These are phyloP conservation scores for Nymphalis urticae DNA, from an alignment of 2,888 invertebrate genomes.

Conservation along the genomic window DNA sequence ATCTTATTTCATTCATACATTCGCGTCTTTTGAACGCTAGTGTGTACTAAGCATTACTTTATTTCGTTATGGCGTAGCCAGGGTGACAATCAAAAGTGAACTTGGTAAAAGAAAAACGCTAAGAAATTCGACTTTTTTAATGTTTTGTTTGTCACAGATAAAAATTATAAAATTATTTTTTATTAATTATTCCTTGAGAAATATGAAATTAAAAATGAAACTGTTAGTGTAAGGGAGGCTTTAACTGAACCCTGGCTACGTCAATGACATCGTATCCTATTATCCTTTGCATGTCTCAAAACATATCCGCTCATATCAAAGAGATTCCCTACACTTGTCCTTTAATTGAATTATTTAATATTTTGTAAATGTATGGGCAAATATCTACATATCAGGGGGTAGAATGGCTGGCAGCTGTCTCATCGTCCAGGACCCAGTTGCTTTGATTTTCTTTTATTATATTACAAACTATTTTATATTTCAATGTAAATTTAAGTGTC, in stretches of 20 bases:
- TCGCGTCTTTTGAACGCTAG: conserved; percentile 18
- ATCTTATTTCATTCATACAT: conserved; percentile 37
- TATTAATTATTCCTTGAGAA: too few relatives aligned
- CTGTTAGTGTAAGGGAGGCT: too few relatives aligned
- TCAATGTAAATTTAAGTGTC: conserved; percentile 59
- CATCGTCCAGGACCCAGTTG: conserved; percentile 40
- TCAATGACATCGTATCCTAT: not conserved
- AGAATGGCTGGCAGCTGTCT: conserved; percentile 64
- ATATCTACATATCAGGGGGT: conserved; percentile 75
- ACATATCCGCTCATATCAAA: conserved; percentile 75
- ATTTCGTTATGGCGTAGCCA: conserved; percentile 3
- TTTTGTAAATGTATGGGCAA: conserved; percentile 35
- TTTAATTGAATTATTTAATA: conserved; percentile 7
- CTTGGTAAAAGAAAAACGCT: too few relatives aligned
- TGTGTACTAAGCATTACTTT: conserved; percentile 30
- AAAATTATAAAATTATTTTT: too few relatives aligned
- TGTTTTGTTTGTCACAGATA: too few relatives aligned
- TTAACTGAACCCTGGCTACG: too few relatives aligned
- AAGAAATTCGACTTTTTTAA: too few relatives aligned
- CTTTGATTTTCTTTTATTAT: conserved; percentile 41
- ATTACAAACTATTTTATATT: conserved; percentile 43
- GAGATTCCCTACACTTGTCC: conserved; percentile 53
- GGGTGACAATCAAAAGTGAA: too few relatives aligned
- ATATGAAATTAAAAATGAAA: too few relatives aligned
- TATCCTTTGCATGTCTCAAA: conserved; percentile 32